phyloP scores from a whole-genome alignment of 2,113 vertebrate genomes.

The Sapayoa aenigma region DNA sequence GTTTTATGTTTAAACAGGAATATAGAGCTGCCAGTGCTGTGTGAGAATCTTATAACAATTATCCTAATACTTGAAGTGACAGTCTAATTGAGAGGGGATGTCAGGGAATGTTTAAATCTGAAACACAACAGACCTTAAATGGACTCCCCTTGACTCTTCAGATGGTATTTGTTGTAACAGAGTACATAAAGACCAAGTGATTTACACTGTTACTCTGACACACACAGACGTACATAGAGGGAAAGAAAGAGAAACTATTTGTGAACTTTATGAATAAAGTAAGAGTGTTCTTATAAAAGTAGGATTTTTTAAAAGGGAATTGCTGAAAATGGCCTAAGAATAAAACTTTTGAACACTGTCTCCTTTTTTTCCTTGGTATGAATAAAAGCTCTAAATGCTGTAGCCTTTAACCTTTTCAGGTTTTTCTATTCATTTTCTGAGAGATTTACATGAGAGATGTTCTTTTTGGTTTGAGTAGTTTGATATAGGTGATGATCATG shows the following conservation, averaged over 20 bases:
- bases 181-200: background rate
- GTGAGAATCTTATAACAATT: background rate
- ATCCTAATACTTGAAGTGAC: background rate
- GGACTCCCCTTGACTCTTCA: background rate
- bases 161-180: background rate
- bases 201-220: background rate
- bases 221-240: background rate
- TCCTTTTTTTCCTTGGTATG: background rate
- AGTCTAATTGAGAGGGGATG: background rate
- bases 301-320: slow-evolving; percentile 18
- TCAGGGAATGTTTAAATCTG: background rate
- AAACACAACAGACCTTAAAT: background rate
- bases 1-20: background rate
- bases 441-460: slow-evolving; percentile 59
- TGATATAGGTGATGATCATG: slow-evolving; percentile 42
- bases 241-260: slow-evolving; percentile 27
- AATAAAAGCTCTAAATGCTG: slow-evolving; percentile 42
- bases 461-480: slow-evolving; percentile 38
- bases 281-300: slow-evolving; percentile 7
- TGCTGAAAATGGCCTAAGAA: slow-evolving; percentile 52
- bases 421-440: slow-evolving; percentile 41
- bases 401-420: slow-evolving; percentile 55
- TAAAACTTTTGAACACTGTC: slow-evolving; percentile 56
- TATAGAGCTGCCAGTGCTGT: background rate
- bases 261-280: slow-evolving; percentile 37